Conservation (phyloP, 92 coral and sea anemone genomes). For the Parazoanthus darwini region DNA sequence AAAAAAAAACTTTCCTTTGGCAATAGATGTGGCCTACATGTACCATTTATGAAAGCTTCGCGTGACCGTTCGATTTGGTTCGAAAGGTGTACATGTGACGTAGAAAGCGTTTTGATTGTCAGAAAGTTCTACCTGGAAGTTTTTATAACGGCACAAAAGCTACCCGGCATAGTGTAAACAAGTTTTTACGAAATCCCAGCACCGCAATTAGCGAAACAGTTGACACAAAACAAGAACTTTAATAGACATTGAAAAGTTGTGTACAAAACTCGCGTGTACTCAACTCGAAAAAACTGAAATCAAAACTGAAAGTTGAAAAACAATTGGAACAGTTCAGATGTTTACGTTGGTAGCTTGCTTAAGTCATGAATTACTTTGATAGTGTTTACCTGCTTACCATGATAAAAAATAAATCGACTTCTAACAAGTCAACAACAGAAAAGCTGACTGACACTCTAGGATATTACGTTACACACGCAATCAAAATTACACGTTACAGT, state of each 20-base stretch:
- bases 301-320: background rate
- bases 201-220: too few relatives aligned
- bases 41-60: too few relatives aligned
- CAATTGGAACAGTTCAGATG: background rate
- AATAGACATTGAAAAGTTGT: background rate
- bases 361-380: background rate
- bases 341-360: constrained; percentile 25
- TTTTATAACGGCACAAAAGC: too few relatives aligned
- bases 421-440: constrained; percentile 32
- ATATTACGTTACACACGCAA: constrained; percentile 2
- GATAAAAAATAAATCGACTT: constrained; percentile 46
- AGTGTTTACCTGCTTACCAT: constrained; percentile 11
- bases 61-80: too few relatives aligned
- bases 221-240: background rate
- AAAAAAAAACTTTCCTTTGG: too few relatives aligned
- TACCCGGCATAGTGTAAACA: too few relatives aligned
- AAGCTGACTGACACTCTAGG: constrained; percentile 46
- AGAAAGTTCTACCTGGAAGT: too few relatives aligned
- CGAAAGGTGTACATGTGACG: too few relatives aligned
- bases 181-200: too few relatives aligned
- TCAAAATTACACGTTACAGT: background rate
- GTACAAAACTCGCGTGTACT: background rate
- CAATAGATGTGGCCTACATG: too few relatives aligned
- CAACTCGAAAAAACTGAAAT: background rate
- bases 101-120: too few relatives aligned